Conservation (phyloP, 2,797 vertebrate genomes). For the Pempheris klunzingeri region DNA sequence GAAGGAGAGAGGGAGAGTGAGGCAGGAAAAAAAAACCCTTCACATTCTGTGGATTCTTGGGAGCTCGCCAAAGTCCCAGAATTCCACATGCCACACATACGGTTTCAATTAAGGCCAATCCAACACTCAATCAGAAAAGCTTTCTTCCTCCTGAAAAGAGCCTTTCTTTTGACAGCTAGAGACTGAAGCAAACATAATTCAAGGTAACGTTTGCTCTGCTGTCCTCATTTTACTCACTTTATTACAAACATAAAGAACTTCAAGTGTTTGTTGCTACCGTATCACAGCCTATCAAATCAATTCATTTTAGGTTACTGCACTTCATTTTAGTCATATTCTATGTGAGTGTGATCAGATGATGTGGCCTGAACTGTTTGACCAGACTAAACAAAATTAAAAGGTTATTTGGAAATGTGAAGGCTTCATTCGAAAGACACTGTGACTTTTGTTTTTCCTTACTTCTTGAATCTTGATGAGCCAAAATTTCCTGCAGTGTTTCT, state of each 20-base stretch:
- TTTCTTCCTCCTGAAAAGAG: constrained; percentile 80
- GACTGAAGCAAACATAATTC: constrained; percentile 83
- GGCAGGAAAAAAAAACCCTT: constrained; percentile 64
- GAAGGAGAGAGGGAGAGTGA: constrained; percentile 26
- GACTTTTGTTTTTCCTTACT: constrained; percentile 10
- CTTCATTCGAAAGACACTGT: not conserved
- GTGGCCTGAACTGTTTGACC: constrained; percentile 16
- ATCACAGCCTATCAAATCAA: not conserved
- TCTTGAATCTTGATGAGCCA: constrained; percentile 10
- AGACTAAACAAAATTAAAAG: not conserved
- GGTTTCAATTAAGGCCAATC: constrained; percentile 95
- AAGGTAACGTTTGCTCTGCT: constrained; percentile 75
- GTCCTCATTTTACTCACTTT: constrained; percentile 16
- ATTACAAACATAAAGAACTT: constrained; percentile 5
- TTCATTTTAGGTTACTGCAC: not conserved
- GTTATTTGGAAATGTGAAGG: not conserved
- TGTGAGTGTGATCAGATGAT: constrained; percentile 43
- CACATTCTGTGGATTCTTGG: constrained; percentile 97
- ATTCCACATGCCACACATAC: constrained; percentile 94
- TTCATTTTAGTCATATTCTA: too few relatives aligned
- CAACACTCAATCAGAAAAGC: constrained; percentile 87
- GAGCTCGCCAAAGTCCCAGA: constrained; percentile 93
- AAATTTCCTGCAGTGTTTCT: constrained; percentile 2
- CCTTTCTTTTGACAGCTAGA: constrained; percentile 86
- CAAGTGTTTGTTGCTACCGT: not conserved